Percentiles rank a stretch among this genome's conserved stretches.
Evolutionary conservation across 2,113 vertebrate species (phyloP).

Genomic region (Aptenodytes forsteri): DNA sequence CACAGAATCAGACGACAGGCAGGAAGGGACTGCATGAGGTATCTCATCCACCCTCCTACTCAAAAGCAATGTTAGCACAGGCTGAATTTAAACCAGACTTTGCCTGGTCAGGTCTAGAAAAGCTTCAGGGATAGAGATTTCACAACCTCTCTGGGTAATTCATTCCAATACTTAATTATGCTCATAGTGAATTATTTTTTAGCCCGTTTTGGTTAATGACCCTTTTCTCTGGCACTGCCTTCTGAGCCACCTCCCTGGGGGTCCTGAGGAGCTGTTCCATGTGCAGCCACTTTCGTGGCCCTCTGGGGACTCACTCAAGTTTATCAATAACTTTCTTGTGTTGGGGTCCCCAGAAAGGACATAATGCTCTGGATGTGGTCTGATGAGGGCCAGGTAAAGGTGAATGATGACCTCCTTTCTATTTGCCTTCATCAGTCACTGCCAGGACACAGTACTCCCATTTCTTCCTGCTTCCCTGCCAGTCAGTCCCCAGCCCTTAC

Average conservation of each 20-base stretch:
- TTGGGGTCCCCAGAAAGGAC: neutral
- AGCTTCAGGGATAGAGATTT: neutral
- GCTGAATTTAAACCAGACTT: neutral
- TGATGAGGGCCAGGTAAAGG: neutral
- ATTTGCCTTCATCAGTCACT: neutral
- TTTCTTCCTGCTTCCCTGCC: neutral
- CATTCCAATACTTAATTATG: neutral
- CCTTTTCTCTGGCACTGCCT: neutral
- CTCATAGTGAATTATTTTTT: neutral
- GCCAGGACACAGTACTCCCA: neutral
- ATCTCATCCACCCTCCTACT: neutral
- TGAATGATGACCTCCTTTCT: no score
- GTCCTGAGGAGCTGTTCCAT: neutral
- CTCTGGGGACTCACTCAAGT: neutral
- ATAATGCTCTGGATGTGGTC: neutral
- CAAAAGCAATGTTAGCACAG: neutral
- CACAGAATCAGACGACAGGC: neutral
- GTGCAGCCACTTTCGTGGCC: neutral
- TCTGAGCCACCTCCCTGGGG: neutral
- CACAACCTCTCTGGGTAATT: neutral
- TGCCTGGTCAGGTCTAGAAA: neutral
- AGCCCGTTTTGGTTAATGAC: accelerated
- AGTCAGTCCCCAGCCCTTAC: neutral
- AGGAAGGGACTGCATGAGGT: accelerated
- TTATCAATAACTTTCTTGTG: neutral